These are phyloP conservation scores for Poliocrania exsul DNA, from an alignment of 2,797 vertebrate genomes.

Conservation along the genomic window DNA sequence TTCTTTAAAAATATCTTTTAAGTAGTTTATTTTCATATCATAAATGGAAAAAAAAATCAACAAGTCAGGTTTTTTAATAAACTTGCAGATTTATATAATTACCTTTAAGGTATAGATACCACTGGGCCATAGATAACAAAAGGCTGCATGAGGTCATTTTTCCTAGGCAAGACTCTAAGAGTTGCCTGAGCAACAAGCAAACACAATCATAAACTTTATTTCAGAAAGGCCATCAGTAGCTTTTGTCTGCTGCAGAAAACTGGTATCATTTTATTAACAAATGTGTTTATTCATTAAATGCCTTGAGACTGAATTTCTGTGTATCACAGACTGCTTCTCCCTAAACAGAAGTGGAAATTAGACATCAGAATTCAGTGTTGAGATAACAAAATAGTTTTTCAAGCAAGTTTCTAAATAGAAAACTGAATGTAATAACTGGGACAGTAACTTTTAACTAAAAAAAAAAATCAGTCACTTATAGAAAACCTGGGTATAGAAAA, in stretches of 20 bases:
- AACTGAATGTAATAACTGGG: background rate
- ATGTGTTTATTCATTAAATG: background rate
- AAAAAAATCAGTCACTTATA: background rate
- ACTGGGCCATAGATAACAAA: background rate
- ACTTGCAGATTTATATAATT: background rate
- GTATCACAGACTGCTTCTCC: background rate
- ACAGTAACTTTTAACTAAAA: background rate
- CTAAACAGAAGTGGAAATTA: background rate
- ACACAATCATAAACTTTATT: background rate
- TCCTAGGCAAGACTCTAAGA: background rate
- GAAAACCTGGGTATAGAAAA: background rate
- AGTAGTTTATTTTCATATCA: background rate
- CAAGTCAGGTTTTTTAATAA: background rate
- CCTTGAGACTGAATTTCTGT: background rate
- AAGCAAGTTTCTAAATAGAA: background rate
- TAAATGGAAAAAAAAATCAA: background rate
- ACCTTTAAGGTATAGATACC: background rate
- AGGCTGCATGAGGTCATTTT: background rate
- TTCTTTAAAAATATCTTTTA: background rate
- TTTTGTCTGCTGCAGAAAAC: background rate
- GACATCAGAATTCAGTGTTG: background rate
- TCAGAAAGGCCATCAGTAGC: background rate
- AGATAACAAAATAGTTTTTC: background rate
- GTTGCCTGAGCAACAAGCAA: constrained; percentile 10
- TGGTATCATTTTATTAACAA: background rate